Evolutionary conservation across 2,113 vertebrate species (phyloP), one percentile per base, ranked within the genome.

Genomic region (Neofelis nebulosa): DNA sequence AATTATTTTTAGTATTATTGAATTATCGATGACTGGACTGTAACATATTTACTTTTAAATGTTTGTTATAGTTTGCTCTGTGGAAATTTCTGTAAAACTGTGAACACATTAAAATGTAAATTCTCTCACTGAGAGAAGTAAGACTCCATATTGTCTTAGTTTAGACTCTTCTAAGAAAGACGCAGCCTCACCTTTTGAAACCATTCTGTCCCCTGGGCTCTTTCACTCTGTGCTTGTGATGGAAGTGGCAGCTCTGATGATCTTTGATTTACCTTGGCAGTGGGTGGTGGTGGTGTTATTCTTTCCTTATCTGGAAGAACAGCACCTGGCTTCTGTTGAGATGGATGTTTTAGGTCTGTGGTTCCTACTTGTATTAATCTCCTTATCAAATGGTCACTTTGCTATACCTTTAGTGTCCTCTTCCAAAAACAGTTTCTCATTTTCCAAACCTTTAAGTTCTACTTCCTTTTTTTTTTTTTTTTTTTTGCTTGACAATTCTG

Each of bases 31-130:
- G 33, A 76, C 31, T 95, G 36, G 55, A 33, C 9, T 79, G 0
- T 48, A 94, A 55, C 16, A 79, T 65, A 48, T 71, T 71, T 76
- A 83, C 48, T 85, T 80, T 89, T 27, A 89, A 89, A 65, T 94
- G 80, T 85, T 87, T 96, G 38, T 84, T 95, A 71, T 55, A 18
- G 25, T 93, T 97, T n/a, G 52, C 3, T 76, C 57, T 86, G 6
- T 87, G 61, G 12, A 94, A 86, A 65, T 68, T 81, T 85, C n/a
- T 76, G 14, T 57, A 74, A 80, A 76, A 25, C 36, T 83, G 11
- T 69, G 36, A 82, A 73, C 21, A 80, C 57, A 36, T 93, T 84
- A 93, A 93, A 63, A 29, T 71, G 4, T 85, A 33, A 84, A 73
- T 86, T 69, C 36, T 96, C 12, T 91, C 27, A 71, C 4, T 71